Percentiles rank a stretch among this genome's conserved stretches.
Conservation (phyloP, 30 jellyfish, hydroid and myxozoan species). For the Phacellophora camtschatica region DNA sequence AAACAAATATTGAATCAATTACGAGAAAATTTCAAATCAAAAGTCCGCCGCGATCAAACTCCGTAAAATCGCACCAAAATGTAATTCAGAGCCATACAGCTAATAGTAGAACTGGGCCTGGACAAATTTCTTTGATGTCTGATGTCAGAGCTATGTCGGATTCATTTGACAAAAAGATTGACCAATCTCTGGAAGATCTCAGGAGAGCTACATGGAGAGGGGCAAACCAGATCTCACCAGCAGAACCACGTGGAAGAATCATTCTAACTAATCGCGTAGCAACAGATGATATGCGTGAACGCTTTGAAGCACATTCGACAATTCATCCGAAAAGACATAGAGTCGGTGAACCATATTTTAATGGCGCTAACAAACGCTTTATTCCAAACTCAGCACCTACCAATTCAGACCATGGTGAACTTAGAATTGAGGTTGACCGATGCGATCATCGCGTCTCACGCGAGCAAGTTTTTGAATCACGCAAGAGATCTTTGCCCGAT, state of each 20-base stretch:
- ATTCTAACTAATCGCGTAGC: background rate
- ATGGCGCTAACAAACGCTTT: too few relatives aligned
- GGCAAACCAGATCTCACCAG: background rate
- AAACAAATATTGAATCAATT: background rate
- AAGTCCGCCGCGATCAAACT: background rate
- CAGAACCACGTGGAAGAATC: too few relatives aligned
- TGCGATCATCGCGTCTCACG: background rate
- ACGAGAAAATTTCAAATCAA: background rate
- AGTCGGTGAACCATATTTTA: too few relatives aligned
- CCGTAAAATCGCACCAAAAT: background rate
- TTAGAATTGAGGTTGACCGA: slow-evolving; percentile 23
- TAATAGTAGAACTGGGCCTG: background rate
- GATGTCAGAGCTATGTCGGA: slow-evolving; percentile 52
- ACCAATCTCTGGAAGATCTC: slow-evolving; percentile 46
- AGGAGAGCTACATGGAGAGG: slow-evolving; percentile 25
- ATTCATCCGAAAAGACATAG: background rate
- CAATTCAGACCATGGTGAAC: background rate
- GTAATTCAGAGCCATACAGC: too few relatives aligned
- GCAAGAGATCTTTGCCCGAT: background rate
- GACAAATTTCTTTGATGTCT: slow-evolving; percentile 50
- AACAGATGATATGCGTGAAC: background rate
- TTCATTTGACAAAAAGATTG: slow-evolving; percentile 50
- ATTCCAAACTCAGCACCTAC: background rate
- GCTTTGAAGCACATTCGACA: background rate
- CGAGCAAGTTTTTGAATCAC: background rate